These are phyloP conservation scores for Meliscaeva auricollis DNA, from an alignment of 2,888 invertebrate species.

Conservation along the genomic window DNA sequence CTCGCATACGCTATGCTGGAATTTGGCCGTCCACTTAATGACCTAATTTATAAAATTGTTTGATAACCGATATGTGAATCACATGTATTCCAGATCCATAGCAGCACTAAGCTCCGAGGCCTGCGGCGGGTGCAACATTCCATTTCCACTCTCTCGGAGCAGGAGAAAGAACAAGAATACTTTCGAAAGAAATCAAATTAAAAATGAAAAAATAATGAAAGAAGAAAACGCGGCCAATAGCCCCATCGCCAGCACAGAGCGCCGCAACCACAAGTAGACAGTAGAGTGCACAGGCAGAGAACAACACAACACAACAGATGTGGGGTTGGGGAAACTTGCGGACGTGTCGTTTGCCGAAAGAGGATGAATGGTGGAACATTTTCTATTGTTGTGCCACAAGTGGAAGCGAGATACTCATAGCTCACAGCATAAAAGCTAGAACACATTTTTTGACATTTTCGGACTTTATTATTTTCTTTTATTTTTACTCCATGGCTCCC, in stretches of 20 bases:
- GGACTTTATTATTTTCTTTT: slow-evolving; percentile 44
- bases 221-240: slow-evolving; percentile 72
- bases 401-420: slow-evolving; percentile 65
- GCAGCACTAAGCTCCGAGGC: slow-evolving; percentile 1
- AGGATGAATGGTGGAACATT: slow-evolving; percentile 64
- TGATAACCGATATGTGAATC: slow-evolving; percentile 48
- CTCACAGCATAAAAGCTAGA: slow-evolving; percentile 56
- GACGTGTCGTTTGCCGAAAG: slow-evolving; percentile 71
- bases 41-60: slow-evolving; percentile 68
- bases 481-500: slow-evolving; percentile 50
- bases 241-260: slow-evolving; percentile 27
- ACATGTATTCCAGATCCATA: slow-evolving; percentile 34
- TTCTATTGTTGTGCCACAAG: slow-evolving; percentile 31
- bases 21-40: slow-evolving; percentile 49
- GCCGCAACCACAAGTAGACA: neutral
- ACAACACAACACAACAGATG: slow-evolving; percentile 3
- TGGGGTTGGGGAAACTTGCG: slow-evolving; percentile 70
- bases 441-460: slow-evolving; percentile 71
- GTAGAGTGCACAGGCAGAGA: slow-evolving; percentile 2
- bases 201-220: slow-evolving; percentile 59
- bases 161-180: slow-evolving; percentile 42
- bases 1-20: slow-evolving; percentile 17
- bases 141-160: slow-evolving; percentile 36
- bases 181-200: slow-evolving; percentile 40
- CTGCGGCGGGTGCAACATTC: slow-evolving; percentile 41